Conservation (phyloP, 1,140 invertebrate species). For the Subanguina moxae region DNA sequence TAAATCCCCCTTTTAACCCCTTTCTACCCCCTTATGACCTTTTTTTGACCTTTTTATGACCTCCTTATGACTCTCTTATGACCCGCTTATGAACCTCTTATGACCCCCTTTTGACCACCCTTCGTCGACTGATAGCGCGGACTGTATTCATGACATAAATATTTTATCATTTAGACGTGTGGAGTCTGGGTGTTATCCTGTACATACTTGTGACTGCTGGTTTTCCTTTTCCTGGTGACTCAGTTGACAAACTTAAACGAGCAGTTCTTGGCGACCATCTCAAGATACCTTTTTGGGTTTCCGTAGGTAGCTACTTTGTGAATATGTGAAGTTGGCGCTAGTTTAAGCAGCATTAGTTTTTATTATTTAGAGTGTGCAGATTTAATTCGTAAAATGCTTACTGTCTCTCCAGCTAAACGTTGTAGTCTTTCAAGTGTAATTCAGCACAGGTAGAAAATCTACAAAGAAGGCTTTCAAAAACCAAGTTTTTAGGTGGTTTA, state of each 20-base stretch:
- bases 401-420: conserved; percentile 41
- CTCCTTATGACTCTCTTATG: too few relatives aligned
- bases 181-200: conserved; percentile 87
- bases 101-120: too few relatives aligned
- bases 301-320: conserved; percentile 34
- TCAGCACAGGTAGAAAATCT: conserved; percentile 29
- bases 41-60: too few relatives aligned
- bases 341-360: background rate
- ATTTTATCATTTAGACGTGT: conserved; percentile 70
- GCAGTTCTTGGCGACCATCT: conserved; percentile 43
- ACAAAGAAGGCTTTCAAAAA: too few relatives aligned
- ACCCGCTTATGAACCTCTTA: too few relatives aligned
- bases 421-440: conserved; percentile 30
- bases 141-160: background rate
- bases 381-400: conserved; percentile 47
- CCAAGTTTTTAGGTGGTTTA: conserved; percentile 29
- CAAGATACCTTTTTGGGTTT: conserved; percentile 49
- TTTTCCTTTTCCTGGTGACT: conserved; percentile 59
- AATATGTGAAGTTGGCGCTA: conserved; percentile 2
- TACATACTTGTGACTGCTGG: conserved; percentile 82
- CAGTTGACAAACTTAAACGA: conserved; percentile 47
- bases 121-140: too few relatives aligned
- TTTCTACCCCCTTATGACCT: too few relatives aligned
- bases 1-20: too few relatives aligned
- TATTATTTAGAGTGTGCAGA: conserved; percentile 40